Conservation (phyloP, 2,888 invertebrate genomes). For the Argyra leucocephala region DNA sequence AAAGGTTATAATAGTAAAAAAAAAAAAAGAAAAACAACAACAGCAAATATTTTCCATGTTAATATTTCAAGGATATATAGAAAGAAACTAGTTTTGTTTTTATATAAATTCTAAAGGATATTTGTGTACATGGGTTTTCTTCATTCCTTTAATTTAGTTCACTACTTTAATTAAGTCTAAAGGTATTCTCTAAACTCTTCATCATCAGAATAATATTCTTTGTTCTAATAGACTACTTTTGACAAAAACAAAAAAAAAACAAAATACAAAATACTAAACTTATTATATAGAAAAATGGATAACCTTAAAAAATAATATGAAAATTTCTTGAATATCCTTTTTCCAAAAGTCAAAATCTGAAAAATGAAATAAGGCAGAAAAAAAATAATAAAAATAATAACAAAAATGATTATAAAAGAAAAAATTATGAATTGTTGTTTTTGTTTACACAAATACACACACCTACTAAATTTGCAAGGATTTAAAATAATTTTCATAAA, state of each 20-base stretch:
- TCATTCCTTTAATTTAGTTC: too few species aligned
- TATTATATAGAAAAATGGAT: neutral
- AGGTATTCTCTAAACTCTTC: neutral
- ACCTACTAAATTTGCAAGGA: constrained; percentile 3
- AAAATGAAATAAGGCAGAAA: neutral
- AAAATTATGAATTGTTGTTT: neutral
- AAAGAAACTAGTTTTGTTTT: too few species aligned
- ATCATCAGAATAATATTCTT: neutral
- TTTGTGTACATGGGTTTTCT: too few species aligned
- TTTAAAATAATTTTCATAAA: constrained; percentile 3
- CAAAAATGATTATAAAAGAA: neutral
- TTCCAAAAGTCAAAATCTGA: neutral
- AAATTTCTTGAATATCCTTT: neutral
- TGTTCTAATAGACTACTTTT: neutral
- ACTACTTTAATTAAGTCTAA: neutral
- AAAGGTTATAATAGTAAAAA: neutral
- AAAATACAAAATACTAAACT: neutral
- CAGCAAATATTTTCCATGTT: too few species aligned
- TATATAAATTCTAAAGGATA: too few species aligned
- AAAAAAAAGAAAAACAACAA: too few species aligned
- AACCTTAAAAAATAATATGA: neutral
- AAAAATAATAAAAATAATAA: neutral
- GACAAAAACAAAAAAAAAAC: too few species aligned
- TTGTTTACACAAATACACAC: neutral
- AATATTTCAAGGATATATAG: too few species aligned